These are phyloP conservation scores for Tretioscincus oriximinensis DNA, from an alignment of 2,113 vertebrate genomes.

Conservation along the genomic window DNA sequence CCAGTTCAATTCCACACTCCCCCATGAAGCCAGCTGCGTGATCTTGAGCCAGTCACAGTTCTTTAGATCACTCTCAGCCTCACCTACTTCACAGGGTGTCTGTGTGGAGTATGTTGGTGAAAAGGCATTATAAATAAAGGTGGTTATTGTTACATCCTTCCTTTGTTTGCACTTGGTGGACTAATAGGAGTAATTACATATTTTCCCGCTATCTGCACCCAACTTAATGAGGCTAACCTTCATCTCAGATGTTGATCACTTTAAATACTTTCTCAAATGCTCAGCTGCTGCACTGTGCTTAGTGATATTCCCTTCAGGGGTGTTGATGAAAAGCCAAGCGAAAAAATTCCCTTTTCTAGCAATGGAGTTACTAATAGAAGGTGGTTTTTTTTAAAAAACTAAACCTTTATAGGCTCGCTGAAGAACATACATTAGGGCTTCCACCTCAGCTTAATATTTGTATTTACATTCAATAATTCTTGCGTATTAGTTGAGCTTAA, in stretches of 20 bases:
- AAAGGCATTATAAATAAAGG: too few relatives aligned
- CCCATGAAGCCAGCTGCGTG: too few relatives aligned
- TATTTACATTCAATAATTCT: too few relatives aligned
- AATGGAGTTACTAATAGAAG: neutral
- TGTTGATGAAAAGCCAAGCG: neutral
- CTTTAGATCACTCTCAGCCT: too few relatives aligned
- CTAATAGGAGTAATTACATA: neutral
- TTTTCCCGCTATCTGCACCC: neutral
- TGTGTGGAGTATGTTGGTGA: too few relatives aligned
- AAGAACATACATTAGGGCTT: neutral
- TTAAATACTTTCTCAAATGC: slow-evolving; percentile 2
- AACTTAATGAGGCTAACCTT: neutral
- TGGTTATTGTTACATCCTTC: too few relatives aligned
- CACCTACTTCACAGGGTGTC: too few relatives aligned
- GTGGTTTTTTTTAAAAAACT: too few relatives aligned
- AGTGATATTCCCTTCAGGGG: neutral
- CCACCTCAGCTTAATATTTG: too few relatives aligned
- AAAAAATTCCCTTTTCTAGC: neutral
- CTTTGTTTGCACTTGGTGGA: neutral
- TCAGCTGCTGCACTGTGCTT: neutral
- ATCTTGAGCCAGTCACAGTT: too few relatives aligned
- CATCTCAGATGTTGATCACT: neutral
- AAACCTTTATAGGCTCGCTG: neutral
- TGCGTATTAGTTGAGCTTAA: too few relatives aligned
- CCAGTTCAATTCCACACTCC: too few relatives aligned